phyloP scores from a whole-genome alignment of 2,888 invertebrate species.

The Apotomis turbidana region DNA sequence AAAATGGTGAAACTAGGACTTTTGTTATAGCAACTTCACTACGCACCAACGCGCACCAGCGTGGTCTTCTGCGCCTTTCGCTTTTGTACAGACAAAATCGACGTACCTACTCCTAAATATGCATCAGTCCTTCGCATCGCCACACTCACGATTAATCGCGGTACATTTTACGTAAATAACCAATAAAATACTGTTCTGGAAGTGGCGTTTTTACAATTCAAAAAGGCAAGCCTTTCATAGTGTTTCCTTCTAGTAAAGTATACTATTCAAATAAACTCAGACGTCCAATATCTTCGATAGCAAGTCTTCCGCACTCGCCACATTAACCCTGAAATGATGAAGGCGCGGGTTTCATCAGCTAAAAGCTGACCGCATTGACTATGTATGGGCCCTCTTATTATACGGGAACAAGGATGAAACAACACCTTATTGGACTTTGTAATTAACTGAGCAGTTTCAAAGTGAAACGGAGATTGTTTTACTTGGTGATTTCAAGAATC shows the following conservation, averaged over 20 bases:
- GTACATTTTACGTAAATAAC: too few species aligned
- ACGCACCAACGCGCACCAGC: too few species aligned
- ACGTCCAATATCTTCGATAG: not conserved
- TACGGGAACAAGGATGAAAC: conserved; percentile 5
- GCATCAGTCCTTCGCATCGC: too few species aligned
- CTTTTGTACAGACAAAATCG: too few species aligned
- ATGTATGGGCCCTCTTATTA: conserved; percentile 59
- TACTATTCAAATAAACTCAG: not conserved
- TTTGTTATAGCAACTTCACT: too few species aligned
- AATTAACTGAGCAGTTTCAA: conserved; percentile 16
- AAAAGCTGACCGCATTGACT: conserved; percentile 63
- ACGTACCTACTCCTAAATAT: too few species aligned
- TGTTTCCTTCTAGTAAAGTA: not conserved
- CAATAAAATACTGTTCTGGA: too few species aligned
- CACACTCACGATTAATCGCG: too few species aligned
- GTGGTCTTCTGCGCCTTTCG: too few species aligned
- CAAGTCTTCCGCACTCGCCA: not conserved
- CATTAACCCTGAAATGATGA: conserved; percentile 35
- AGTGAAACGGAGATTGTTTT: not conserved
- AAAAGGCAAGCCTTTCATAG: too few species aligned
- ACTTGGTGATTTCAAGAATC: not conserved
- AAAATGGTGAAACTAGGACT: too few species aligned
- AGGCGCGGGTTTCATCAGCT: conserved; percentile 54
- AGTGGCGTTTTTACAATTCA: too few species aligned
- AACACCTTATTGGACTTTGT: conserved; percentile 25